Conservation (phyloP, 2,797 vertebrate genomes). For the Fringilla coelebs region DNA sequence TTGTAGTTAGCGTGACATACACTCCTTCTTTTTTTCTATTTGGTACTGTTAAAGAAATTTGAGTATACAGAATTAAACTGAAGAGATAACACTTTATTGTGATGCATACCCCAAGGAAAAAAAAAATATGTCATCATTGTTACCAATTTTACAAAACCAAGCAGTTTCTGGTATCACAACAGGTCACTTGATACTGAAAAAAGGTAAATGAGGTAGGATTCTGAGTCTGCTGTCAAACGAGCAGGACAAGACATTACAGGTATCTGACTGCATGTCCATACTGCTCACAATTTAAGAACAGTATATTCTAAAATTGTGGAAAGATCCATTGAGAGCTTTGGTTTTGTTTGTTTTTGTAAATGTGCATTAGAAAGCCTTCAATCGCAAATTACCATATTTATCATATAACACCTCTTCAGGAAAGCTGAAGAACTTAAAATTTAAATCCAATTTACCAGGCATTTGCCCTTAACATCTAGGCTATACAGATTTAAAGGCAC, state of each 20-base stretch:
- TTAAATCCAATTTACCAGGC: background rate
- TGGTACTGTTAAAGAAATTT: background rate
- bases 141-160: background rate
- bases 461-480: background rate
- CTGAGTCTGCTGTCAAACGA: background rate
- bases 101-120: background rate
- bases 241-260: background rate
- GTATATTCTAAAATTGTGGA: background rate
- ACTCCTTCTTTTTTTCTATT: background rate
- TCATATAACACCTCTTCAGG: background rate
- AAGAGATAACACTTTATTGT: background rate
- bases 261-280: background rate
- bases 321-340: background rate
- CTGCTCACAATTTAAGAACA: background rate
- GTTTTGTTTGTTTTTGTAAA: background rate
- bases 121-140: background rate
- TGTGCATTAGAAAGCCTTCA: background rate
- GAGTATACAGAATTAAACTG: background rate
- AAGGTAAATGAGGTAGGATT: background rate
- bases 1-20: background rate
- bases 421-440: background rate
- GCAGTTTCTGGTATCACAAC: background rate
- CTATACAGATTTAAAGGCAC: background rate
- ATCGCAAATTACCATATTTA: background rate
- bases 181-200: background rate